phyloP scores from a whole-genome alignment of 2,113 vertebrate genomes.

The Plestiodon gilberti region DNA sequence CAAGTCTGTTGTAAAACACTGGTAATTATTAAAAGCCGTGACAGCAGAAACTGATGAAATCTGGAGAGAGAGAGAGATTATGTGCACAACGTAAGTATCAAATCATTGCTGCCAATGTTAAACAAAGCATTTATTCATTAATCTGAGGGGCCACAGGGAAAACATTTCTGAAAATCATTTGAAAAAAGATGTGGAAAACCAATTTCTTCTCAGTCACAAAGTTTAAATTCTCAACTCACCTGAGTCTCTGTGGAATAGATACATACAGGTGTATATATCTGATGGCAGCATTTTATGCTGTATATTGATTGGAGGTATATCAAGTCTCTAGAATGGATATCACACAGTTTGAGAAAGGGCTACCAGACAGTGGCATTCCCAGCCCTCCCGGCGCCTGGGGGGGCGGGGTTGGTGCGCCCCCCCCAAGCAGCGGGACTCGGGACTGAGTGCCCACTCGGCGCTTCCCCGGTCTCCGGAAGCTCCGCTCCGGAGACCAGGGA shows the following conservation, averaged over 20 bases:
- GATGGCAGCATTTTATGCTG: background rate
- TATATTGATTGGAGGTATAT: background rate
- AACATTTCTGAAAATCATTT: constrained; percentile 46
- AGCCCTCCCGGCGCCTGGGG: no score
- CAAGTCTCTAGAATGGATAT: background rate
- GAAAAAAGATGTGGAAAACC: constrained; percentile 59
- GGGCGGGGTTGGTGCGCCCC: no score
- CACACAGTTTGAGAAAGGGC: background rate
- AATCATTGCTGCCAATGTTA: constrained; percentile 32
- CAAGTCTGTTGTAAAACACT: constrained; percentile 45
- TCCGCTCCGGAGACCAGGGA: no score
- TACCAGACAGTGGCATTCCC: no score
- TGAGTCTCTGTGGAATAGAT: background rate
- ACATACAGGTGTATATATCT: background rate
- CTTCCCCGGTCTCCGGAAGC: no score
- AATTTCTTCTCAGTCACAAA: constrained; percentile 39
- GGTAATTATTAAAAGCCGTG: constrained; percentile 30
- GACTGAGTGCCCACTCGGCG: no score
- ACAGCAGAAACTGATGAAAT: constrained; percentile 18
- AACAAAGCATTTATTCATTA: constrained; percentile 55
- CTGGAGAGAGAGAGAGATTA: constrained; percentile 36
- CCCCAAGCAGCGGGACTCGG: no score
- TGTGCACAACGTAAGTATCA: constrained; percentile 30
- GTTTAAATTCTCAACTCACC: constrained; percentile 31
- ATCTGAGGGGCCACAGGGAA: constrained; percentile 33